A percentile compares a stretch with the other conserved stretches of the same genome.
Conservation (phyloP, 2,888 invertebrate species). For the Pollenia amentaria region DNA sequence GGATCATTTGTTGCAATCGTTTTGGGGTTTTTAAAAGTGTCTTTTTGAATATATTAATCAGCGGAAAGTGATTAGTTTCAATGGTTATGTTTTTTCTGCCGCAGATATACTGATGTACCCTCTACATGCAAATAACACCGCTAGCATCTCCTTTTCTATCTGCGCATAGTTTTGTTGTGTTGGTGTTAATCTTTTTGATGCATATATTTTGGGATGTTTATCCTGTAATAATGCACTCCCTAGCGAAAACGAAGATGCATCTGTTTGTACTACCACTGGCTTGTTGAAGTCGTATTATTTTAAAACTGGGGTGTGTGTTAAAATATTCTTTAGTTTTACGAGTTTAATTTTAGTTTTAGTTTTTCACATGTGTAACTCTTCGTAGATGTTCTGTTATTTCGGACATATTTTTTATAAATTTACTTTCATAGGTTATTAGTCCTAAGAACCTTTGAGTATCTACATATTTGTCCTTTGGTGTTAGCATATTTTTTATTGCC, state of each 20-base stretch:
- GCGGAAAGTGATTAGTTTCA: constrained; percentile 73
- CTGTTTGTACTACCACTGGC: constrained; percentile 65
- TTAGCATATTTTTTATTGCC: constrained; percentile 31
- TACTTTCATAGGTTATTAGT: constrained; percentile 31
- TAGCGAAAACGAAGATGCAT: constrained; percentile 62
- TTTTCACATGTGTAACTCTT: constrained; percentile 23
- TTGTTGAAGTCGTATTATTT: constrained; percentile 63
- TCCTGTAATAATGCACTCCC: constrained; percentile 52
- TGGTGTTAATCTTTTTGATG: constrained; percentile 57
- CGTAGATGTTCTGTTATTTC: constrained; percentile 24
- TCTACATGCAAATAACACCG: constrained; percentile 69
- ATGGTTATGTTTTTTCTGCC: constrained; percentile 69
- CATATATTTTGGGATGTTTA: constrained; percentile 47
- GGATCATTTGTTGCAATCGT: constrained; percentile 38
- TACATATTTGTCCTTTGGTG: constrained; percentile 27
- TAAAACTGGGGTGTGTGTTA: constrained; percentile 57
- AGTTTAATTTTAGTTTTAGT: constrained; percentile 22
- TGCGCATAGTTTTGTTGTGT: constrained; percentile 64
- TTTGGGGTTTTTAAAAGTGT: constrained; percentile 44
- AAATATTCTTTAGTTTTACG: constrained; percentile 29
- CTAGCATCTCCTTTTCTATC: constrained; percentile 64
- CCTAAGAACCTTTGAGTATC: constrained; percentile 16
- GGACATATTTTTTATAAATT: constrained; percentile 36
- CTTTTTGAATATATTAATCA: constrained; percentile 57
- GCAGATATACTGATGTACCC: constrained; percentile 74